Evolutionary conservation across 1,140 invertebrate genomes (phyloP).

Genomic region (Monomorium pharaonis): DNA sequence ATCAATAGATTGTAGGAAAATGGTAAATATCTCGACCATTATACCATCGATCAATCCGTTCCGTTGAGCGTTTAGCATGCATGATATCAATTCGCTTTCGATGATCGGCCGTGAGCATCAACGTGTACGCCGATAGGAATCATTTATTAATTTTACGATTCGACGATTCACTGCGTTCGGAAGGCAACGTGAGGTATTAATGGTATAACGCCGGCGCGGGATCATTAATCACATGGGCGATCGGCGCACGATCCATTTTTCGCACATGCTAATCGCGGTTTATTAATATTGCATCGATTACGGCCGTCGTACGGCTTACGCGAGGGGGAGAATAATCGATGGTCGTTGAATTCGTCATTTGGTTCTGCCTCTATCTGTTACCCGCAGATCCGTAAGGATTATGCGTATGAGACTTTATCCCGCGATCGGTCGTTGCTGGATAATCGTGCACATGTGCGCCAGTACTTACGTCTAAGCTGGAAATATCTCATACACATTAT

Average conservation of each 20-base stretch:
- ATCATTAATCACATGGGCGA: conserved; percentile 71
- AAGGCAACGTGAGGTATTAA: conserved; percentile 53
- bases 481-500: conserved; percentile 56
- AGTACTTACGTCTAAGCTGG: conserved; percentile 62
- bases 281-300: conserved; percentile 75
- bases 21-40: conserved; percentile 30
- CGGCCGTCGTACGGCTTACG: conserved; percentile 58
- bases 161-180: conserved; percentile 66
- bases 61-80: conserved; percentile 26
- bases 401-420: conserved; percentile 67
- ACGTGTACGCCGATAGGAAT: conserved; percentile 60
- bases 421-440: conserved; percentile 35
- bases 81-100: conserved; percentile 48
- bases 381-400: conserved; percentile 72
- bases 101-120: conserved; percentile 60
- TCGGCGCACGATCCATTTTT: conserved; percentile 69
- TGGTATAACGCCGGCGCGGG: conserved; percentile 18
- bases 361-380: conserved; percentile 62
- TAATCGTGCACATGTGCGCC: conserved; percentile 61
- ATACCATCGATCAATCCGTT: conserved; percentile 45
- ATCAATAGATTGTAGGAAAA: conserved; percentile 33
- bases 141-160: conserved; percentile 74
- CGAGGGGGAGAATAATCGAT: conserved; percentile 67
- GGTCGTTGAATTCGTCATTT: conserved; percentile 55
- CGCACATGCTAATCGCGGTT: conserved; percentile 74